Conservation (phyloP, 2,888 invertebrate genomes). For the Phyllotreta striolata region DNA sequence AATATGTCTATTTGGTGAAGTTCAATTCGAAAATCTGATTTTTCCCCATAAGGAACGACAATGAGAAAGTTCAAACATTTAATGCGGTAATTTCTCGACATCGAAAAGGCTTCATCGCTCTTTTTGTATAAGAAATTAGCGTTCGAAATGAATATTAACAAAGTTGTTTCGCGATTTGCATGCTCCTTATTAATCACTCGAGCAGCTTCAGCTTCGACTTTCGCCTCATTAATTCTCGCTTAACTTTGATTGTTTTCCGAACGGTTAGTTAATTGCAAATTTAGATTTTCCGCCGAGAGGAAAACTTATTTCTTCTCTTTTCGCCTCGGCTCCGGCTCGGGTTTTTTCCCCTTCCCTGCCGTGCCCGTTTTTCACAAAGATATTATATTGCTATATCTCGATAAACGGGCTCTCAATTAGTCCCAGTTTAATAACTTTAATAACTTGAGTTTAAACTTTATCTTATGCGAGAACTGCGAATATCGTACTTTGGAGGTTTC, state of each 20-base stretch:
- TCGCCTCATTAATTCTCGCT: constrained; percentile 57
- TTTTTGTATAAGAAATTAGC: constrained; percentile 48
- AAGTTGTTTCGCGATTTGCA: constrained; percentile 60
- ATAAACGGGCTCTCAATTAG: constrained; percentile 54
- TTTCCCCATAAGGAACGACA: neutral
- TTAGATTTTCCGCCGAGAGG: constrained; percentile 47
- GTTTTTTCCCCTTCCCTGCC: neutral
- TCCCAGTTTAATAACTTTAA: constrained; percentile 54
- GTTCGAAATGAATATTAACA: constrained; percentile 55
- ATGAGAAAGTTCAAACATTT: constrained; percentile 28
- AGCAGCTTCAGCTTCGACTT: constrained; percentile 49
- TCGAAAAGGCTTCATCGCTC: constrained; percentile 32
- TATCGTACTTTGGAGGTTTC: too few relatives aligned
- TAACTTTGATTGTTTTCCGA: constrained; percentile 61
- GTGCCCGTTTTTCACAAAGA: constrained; percentile 51
- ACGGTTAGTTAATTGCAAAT: constrained; percentile 61
- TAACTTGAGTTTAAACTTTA: too few relatives aligned
- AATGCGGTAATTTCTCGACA: constrained; percentile 40
- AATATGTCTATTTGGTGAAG: too few relatives aligned
- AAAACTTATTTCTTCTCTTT: constrained; percentile 41
- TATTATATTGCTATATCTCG: constrained; percentile 53
- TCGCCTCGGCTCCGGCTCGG: neutral
- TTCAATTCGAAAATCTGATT: too few relatives aligned
- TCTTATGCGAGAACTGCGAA: constrained; percentile 46
- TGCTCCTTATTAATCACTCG: constrained; percentile 54